Conservation (phyloP, 2,113 vertebrate species). For the Siphamia tubifer region DNA sequence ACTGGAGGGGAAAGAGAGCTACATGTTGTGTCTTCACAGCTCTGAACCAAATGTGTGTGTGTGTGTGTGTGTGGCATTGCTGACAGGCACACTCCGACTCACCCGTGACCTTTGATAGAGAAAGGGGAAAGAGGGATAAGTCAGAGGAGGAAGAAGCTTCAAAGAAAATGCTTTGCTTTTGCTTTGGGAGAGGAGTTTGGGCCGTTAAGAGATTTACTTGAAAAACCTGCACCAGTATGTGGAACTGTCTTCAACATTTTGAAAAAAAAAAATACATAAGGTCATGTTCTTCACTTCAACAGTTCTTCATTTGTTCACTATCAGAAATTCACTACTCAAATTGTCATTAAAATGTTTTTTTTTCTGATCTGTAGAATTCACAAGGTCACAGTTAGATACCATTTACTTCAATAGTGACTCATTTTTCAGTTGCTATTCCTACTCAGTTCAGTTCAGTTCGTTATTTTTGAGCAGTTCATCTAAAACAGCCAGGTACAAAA, state of each 20-base stretch:
- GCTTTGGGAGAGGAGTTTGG: conserved; percentile 8
- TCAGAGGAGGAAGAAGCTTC: conserved; percentile 14
- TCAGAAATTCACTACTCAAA: no score
- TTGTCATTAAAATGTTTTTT: no score
- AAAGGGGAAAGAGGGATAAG: conserved; percentile 5
- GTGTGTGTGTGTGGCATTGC: conserved; percentile 8
- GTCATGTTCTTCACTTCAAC: no score
- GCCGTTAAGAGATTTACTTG: background rate
- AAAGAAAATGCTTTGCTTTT: conserved; percentile 34
- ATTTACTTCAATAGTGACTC: no score
- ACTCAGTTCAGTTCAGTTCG: no score
- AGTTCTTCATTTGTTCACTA: no score
- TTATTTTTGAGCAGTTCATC: no score
- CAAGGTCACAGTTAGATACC: no score
- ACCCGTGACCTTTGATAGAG: conserved; percentile 53
- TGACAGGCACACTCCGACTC: conserved; percentile 50
- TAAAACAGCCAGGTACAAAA: no score
- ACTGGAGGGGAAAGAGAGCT: conserved; percentile 19
- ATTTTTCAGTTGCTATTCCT: no score
- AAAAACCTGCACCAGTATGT: background rate
- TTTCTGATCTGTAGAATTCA: no score
- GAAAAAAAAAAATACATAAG: no score
- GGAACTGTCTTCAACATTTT: background rate
- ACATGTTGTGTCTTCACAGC: background rate
- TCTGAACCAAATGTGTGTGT: conserved; percentile 5